A percentile compares a stretch with the other conserved stretches of the same genome.
Evolutionary conservation across 2,113 vertebrate genomes (phyloP).

Genomic region (Raphicerus campestris): DNA sequence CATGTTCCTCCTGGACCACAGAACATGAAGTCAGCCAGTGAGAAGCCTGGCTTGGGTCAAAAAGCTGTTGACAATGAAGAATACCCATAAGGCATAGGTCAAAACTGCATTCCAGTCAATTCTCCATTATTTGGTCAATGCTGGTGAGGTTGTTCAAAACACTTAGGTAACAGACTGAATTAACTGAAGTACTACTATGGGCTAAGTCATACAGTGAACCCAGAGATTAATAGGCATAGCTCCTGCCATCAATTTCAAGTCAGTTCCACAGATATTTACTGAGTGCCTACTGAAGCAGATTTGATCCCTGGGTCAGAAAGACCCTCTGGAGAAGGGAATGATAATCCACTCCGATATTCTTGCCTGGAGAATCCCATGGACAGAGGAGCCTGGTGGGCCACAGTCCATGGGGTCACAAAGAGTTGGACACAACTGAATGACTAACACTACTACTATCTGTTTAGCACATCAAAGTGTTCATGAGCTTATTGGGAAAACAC

Average conservation of each 20-base stretch:
- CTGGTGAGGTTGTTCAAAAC: background rate
- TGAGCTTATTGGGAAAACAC: background rate
- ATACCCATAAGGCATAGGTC: background rate
- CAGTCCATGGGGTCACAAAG: background rate
- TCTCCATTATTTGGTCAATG: background rate
- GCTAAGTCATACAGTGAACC: background rate
- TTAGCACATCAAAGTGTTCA: background rate
- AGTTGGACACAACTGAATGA: background rate
- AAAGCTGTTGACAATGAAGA: background rate
- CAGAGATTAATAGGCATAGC: background rate
- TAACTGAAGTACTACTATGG: background rate
- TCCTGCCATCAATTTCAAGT: background rate
- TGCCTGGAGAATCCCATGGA: background rate
- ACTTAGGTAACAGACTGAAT: background rate
- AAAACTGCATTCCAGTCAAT: background rate
- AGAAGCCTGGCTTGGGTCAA: background rate
- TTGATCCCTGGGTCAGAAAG: background rate
- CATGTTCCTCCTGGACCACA: background rate
- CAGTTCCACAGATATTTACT: background rate
- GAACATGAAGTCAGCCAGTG: background rate
- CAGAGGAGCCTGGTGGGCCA: background rate
- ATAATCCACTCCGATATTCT: background rate
- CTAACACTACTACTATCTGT: background rate
- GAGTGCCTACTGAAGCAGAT: background rate
- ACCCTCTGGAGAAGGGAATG: background rate